Conservation (phyloP, 2,888 invertebrate genomes). For the Tenodera sinensis region DNA sequence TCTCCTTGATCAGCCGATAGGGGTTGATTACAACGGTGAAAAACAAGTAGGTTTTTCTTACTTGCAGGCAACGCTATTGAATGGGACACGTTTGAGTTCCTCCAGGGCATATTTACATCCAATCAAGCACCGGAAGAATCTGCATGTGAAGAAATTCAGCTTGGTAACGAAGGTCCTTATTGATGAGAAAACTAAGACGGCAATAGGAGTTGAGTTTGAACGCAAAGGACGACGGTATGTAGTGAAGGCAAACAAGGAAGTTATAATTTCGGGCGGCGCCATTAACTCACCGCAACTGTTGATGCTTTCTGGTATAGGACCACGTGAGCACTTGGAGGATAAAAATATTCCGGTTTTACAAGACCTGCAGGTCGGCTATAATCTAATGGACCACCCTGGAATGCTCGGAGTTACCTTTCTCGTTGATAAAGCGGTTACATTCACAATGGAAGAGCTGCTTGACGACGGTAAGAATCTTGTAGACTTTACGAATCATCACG, state of each 20-base stretch:
- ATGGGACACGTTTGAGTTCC: conserved; percentile 33
- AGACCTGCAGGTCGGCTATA: conserved; percentile 73
- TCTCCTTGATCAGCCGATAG: conserved; percentile 36
- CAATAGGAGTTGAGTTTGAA: conserved; percentile 30
- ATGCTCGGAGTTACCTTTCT: conserved; percentile 69
- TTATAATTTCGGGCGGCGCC: conserved; percentile 45
- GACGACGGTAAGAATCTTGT: conserved; percentile 37
- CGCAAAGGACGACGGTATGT: conserved; percentile 48
- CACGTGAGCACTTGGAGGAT: conserved; percentile 54
- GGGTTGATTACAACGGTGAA: conserved; percentile 41
- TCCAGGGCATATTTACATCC: conserved; percentile 35
- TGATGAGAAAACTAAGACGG: conserved; percentile 38
- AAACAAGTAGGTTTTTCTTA: conserved; percentile 44
- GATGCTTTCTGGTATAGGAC: conserved; percentile 62
- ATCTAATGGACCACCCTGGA: conserved; percentile 77
- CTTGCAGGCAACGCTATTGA: conserved; percentile 44
- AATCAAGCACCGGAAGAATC: conserved; percentile 30
- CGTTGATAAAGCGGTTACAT: conserved; percentile 56
- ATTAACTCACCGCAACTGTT: conserved; percentile 39
- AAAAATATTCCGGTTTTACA: conserved; percentile 59
- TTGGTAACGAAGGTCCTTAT: conserved; percentile 32
- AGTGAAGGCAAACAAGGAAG: conserved; percentile 51
- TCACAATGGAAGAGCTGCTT: neutral
- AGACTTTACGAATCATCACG: conserved; percentile 59
- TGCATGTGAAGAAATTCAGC: conserved; percentile 36